A percentile compares a stretch with the other conserved stretches of the same genome.
Evolutionary conservation across 2,888 invertebrate species (phyloP).

Genomic region (Odontocolon sp.): DNA sequence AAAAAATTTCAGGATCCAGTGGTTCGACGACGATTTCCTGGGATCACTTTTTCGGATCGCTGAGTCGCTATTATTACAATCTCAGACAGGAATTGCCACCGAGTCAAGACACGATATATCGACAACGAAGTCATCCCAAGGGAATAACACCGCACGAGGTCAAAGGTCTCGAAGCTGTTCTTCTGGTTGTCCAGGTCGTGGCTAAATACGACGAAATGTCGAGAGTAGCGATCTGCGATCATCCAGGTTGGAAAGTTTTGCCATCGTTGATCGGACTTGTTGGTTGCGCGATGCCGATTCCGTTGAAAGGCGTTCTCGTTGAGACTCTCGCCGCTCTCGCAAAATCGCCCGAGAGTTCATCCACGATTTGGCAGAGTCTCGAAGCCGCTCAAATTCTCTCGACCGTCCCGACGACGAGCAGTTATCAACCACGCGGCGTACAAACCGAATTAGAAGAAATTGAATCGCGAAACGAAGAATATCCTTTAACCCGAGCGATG

Average conservation of each 20-base stretch:
- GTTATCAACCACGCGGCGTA: conserved; percentile 86
- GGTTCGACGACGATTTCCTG: conserved; percentile 86
- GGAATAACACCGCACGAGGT: conserved; percentile 91
- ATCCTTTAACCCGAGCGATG: conserved; percentile 92
- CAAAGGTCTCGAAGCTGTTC: conserved; percentile 91
- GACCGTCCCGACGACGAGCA: conserved; percentile 85
- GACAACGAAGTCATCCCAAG: conserved; percentile 82
- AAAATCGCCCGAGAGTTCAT: conserved; percentile 89
- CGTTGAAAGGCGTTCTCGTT: conserved; percentile 93
- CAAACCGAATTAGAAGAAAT: conserved; percentile 95
- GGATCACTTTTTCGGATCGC: conserved; percentile 93
- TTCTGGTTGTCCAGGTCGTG: conserved; percentile 89
- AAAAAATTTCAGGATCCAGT: conserved; percentile 71
- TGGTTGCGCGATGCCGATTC: conserved; percentile 92
- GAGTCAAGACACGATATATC: conserved; percentile 85
- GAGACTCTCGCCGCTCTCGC: conserved; percentile 90
- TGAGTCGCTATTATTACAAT: conserved; percentile 87
- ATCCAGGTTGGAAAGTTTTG: conserved; percentile 93
- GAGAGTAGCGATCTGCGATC: conserved; percentile 91
- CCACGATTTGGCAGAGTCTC: conserved; percentile 92
- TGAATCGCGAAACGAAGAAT: conserved; percentile 94
- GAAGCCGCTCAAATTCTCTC: conserved; percentile 91
- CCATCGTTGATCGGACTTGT: conserved; percentile 91
- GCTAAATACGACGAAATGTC: conserved; percentile 91
- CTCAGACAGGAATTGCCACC: conserved; percentile 87